These are phyloP conservation scores for Okamejei kenojei DNA, from an alignment of 2,797 vertebrate species.

Conservation along the genomic window DNA sequence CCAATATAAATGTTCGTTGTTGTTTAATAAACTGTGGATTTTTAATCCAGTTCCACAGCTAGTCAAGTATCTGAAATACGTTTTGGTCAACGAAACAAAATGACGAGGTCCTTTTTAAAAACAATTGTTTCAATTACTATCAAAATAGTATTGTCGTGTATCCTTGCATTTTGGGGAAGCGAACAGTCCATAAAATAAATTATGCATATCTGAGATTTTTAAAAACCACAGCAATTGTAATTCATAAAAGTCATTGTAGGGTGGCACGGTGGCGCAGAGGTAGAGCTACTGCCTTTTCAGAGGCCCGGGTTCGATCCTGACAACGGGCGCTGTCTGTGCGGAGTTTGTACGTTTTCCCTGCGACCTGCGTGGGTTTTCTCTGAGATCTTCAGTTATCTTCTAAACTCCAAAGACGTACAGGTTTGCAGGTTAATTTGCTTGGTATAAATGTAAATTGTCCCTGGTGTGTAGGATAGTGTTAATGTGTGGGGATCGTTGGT, in stretches of 20 bases:
- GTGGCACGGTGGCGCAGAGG: too few species aligned
- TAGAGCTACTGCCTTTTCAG: too few species aligned
- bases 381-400: too few species aligned
- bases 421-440: too few species aligned
- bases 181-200: constrained; percentile 48
- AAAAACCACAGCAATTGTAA: constrained; percentile 2
- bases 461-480: too few species aligned
- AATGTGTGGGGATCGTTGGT: too few species aligned
- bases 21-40: constrained; percentile 50
- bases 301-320: too few species aligned
- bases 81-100: constrained; percentile 40
- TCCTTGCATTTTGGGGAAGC: constrained; percentile 53
- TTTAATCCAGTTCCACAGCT: constrained; percentile 52
- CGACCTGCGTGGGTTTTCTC: too few species aligned
- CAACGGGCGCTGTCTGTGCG: too few species aligned
- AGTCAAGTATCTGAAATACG: constrained; percentile 57
- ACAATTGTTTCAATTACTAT: constrained; percentile 58
- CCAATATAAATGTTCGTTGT: constrained; percentile 7
- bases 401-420: too few species aligned
- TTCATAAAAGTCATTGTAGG: not conserved
- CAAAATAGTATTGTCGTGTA: constrained; percentile 48
- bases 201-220: constrained; percentile 7
- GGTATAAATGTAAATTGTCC: too few species aligned
- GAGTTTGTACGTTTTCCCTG: too few species aligned
- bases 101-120: constrained; percentile 46